Evolutionary conservation across 2,113 vertebrate species (phyloP), one percentile per base, ranked within the genome.

Genomic region (Carassius carassius): DNA sequence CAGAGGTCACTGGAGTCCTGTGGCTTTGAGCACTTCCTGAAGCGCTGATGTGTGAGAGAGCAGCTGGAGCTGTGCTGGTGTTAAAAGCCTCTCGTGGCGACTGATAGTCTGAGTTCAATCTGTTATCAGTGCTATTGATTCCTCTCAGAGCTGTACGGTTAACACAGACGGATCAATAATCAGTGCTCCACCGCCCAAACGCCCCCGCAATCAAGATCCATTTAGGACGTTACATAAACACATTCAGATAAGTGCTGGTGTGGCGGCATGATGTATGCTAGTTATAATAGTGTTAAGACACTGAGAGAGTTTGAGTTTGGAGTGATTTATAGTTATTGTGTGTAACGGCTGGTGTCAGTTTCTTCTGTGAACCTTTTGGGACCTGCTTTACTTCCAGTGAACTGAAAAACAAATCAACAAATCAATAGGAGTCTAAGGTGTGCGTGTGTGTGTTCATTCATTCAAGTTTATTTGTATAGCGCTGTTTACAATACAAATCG

Each of bases 41-140:
- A 23, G 70, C 35, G 21, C 41, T 44, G 70, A 32, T 73, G 37
- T 74, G 69, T 44, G 69, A 44, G 21, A 72, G 37, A 44, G 25
- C 72, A 44, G 13, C 11, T 1, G 6, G 72, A 47, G 72, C n/a
- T 16, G 11, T n/a, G 21, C 5, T 23, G 69, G 84, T 88, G 83
- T 87, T 93, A 92, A 93, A 92, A 93, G 92, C 92, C 85, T 90
- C 76, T 56, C 5, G 4, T 11, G 12, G 62, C 7, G 21, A 13
- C 63, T 3, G 16, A 23, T 3, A 14, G 49, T 84, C 62, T 84
- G 83, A 87, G 90, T 90, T 82, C 21, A 88, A 85, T 82, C 81
- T 84, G 85, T 72, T 70, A 58, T 79, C 76, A 9, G 16, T 1
- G 9, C 19, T 72, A 79, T 73, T 49, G 84, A 85, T 85, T 65